phyloP scores from a whole-genome alignment of 2,113 vertebrate genomes.

The Diphyllodes magnificus region DNA sequence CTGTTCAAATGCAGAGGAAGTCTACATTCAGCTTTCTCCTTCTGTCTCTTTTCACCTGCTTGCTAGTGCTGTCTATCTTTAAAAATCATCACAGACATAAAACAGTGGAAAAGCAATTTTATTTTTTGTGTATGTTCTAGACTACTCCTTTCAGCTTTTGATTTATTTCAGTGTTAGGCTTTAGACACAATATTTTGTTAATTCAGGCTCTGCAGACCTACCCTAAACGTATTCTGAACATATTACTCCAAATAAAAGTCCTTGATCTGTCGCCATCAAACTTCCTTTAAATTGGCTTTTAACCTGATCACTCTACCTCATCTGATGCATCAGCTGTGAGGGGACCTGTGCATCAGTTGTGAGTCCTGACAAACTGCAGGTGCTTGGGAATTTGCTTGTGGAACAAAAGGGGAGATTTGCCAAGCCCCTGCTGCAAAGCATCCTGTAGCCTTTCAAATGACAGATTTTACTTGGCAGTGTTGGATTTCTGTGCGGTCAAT shows the following conservation, averaged over 20 bases:
- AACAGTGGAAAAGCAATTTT: neutral
- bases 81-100: neutral
- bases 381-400: neutral
- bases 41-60: neutral
- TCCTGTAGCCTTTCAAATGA: neutral
- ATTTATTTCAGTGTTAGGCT: neutral
- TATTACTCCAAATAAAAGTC: neutral
- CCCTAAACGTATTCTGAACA: neutral
- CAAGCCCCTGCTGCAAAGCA: neutral
- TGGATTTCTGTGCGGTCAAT: neutral
- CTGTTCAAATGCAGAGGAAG: neutral
- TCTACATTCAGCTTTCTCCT: neutral
- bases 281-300: neutral
- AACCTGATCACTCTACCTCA: neutral
- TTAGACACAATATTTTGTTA: neutral
- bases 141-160: neutral
- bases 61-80: neutral
- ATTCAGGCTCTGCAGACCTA: neutral
- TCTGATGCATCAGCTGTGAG: neutral
- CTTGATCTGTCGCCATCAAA: neutral
- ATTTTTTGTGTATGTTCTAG: neutral
- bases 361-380: neutral
- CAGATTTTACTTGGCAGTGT: neutral
- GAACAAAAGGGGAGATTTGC: neutral
- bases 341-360: neutral